Evolutionary conservation across 2,113 vertebrate genomes (phyloP).

Genomic region (Xenotilapia leptura): DNA sequence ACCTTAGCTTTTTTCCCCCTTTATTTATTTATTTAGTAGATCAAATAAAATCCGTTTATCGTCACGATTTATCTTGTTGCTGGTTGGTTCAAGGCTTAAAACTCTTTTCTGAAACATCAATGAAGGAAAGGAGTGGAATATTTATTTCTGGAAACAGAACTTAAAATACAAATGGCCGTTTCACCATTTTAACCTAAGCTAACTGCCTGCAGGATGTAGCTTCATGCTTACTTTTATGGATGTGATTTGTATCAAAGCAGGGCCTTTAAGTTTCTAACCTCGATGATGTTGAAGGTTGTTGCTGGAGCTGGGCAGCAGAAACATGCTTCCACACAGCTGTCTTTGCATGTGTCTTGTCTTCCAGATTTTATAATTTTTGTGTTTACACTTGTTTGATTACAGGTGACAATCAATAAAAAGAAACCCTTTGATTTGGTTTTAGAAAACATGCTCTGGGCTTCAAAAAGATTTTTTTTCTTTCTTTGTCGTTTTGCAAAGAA

Average conservation of each 20-base stretch:
- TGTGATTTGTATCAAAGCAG: neutral
- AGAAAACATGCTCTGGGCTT: neutral
- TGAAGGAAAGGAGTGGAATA: neutral
- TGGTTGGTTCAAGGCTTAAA: neutral
- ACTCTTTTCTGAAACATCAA: neutral
- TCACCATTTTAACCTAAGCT: neutral
- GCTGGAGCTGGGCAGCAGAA: neutral
- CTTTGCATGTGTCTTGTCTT: neutral
- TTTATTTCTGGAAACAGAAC: neutral
- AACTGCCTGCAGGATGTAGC: neutral
- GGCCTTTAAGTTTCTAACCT: neutral
- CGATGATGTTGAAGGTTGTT: neutral
- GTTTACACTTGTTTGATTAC: neutral
- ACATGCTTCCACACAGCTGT: neutral
- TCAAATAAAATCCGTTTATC: neutral
- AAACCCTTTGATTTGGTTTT: neutral
- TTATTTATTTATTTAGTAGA: neutral
- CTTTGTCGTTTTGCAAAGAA: neutral
- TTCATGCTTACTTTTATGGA: neutral
- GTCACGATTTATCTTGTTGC: neutral
- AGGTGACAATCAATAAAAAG: neutral
- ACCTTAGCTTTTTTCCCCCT: neutral
- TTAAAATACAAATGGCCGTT: neutral
- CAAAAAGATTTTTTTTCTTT: fast-evolving
- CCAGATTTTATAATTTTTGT: neutral